These are phyloP conservation scores for Drosophila picticornis DNA, from an alignment of 2,888 invertebrate genomes.

Conservation along the genomic window DNA sequence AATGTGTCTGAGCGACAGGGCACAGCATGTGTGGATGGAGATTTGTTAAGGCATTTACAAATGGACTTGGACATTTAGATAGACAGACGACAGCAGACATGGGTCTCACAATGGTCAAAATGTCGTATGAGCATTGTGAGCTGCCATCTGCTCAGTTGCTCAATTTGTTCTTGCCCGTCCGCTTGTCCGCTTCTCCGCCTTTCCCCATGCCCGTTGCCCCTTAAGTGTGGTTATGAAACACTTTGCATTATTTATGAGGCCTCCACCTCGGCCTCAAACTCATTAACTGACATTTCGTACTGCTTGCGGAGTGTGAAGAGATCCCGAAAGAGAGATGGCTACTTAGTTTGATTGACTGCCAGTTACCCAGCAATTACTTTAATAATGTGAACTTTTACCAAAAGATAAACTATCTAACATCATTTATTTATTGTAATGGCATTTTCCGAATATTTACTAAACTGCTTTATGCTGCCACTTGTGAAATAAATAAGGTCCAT, in stretches of 20 bases:
- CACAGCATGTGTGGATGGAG: slow-evolving; percentile 49
- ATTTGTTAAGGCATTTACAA: slow-evolving; percentile 54
- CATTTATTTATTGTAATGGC: background rate
- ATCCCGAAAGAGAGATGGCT: background rate
- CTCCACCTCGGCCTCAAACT: slow-evolving; percentile 39
- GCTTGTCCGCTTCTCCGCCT: background rate
- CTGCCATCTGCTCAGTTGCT: slow-evolving; percentile 37
- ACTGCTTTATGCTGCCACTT: background rate
- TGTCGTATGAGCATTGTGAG: slow-evolving; percentile 38
- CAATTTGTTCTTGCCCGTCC: slow-evolving; percentile 35
- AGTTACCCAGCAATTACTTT: slow-evolving; percentile 12
- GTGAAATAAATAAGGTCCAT: background rate
- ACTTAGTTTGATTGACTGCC: slow-evolving; percentile 1
- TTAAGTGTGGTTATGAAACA: slow-evolving; percentile 63
- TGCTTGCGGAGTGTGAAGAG: background rate
- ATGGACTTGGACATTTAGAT: slow-evolving; percentile 10
- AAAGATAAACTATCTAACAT: background rate
- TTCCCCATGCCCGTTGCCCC: slow-evolving; percentile 6
- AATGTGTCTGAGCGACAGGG: slow-evolving; percentile 18
- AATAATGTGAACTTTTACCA: background rate
- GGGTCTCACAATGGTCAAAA: slow-evolving; percentile 20
- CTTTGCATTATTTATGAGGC: slow-evolving; percentile 70
- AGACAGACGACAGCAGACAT: slow-evolving; percentile 1
- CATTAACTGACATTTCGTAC: slow-evolving; percentile 53
- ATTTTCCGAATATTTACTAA: background rate